A percentile compares a stretch with the other conserved stretches of the same genome.
These are phyloP conservation scores for Pristis pectinata DNA, from an alignment of 2,797 vertebrate species.

Conservation along the genomic window DNA sequence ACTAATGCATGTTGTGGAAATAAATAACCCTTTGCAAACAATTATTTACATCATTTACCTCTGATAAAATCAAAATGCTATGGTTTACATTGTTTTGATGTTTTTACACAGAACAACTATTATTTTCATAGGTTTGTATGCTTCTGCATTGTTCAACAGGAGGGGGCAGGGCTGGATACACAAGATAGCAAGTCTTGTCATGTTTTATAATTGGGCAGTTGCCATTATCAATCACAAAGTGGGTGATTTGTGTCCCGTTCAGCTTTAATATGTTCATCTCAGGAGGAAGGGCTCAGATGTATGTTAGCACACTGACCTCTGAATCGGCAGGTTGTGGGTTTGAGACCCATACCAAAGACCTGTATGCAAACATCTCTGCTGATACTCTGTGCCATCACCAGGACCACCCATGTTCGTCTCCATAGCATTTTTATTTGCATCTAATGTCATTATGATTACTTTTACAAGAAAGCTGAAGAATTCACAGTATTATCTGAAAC, in stretches of 20 bases:
- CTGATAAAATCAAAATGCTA: not conserved
- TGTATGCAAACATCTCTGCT: no score
- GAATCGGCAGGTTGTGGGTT: no score
- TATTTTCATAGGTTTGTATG: not conserved
- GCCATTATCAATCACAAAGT: not conserved
- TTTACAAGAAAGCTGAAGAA: not conserved
- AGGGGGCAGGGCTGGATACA: not conserved
- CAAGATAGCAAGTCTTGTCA: not conserved
- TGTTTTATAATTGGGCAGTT: not conserved
- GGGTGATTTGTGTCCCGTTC: not conserved
- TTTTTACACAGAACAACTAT: not conserved
- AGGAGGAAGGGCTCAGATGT: not conserved
- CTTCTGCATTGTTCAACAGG: not conserved
- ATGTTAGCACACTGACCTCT: no score
- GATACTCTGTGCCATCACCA: no score
- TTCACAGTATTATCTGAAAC: not conserved
- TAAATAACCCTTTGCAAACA: slow-evolving; percentile 12
- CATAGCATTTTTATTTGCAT: not conserved
- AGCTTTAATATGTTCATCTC: not conserved
- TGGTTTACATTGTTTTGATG: not conserved
- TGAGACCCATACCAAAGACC: no score
- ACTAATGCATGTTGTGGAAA: slow-evolving; percentile 7
- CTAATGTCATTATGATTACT: not conserved
- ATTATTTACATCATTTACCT: not conserved
- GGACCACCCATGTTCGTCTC: no score